Percentiles rank a stretch among this genome's conserved stretches.
These are phyloP conservation scores for Podabrus alpinus DNA, from an alignment of 2,888 invertebrate species.

Conservation along the genomic window DNA sequence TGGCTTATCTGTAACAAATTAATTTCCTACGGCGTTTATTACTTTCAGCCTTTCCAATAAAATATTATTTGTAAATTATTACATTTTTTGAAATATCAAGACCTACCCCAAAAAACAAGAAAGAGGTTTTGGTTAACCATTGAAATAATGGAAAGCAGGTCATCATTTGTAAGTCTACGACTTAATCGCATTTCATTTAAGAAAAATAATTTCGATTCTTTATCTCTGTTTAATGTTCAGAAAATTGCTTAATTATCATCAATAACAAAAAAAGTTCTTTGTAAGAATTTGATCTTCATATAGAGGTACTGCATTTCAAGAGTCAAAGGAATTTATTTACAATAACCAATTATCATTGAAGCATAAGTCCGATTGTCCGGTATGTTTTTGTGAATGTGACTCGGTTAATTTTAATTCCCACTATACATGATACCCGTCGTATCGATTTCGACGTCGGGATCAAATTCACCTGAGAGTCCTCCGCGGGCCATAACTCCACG, in stretches of 20 bases:
- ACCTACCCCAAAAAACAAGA: no score
- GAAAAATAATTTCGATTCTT: no score
- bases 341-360: conserved; percentile 11
- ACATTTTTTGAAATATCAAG: no score
- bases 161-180: not conserved
- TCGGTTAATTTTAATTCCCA: conserved; percentile 42
- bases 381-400: conserved; percentile 39
- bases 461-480: conserved; percentile 43
- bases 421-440: conserved; percentile 35
- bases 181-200: not conserved
- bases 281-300: not conserved
- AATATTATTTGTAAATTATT: no score
- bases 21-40: no score
- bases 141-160: not conserved
- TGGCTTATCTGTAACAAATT: no score
- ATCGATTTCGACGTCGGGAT: conserved; percentile 40
- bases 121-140: not conserved
- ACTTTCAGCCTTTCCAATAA: no score
- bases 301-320: not conserved
- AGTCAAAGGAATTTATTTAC: not conserved
- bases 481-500: conserved; percentile 41
- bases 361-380: conserved; percentile 22
- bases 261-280: not conserved
- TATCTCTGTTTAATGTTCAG: no score
- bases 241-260: no score